Percentiles rank a stretch among this genome's conserved stretches.
Evolutionary conservation across 1,140 invertebrate species (phyloP).

Genomic region (Lerema accius): DNA sequence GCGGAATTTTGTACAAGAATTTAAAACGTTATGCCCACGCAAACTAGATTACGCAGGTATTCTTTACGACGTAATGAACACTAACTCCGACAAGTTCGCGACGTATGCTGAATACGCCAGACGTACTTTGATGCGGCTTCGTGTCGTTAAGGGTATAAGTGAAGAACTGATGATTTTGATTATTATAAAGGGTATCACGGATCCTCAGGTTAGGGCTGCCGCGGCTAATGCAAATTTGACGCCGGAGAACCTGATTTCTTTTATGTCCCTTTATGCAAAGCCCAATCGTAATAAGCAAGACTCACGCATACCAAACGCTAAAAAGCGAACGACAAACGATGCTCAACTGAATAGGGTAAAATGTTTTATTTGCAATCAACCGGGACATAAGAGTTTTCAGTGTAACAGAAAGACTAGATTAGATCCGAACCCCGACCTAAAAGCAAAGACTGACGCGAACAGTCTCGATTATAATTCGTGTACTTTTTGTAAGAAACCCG

Average conservation of each 20-base stretch:
- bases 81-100: constrained; percentile 32
- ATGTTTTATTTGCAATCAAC: no score
- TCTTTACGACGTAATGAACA: constrained; percentile 37
- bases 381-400: no score
- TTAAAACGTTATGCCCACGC: constrained; percentile 22
- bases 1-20: background rate
- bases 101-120: constrained; percentile 39
- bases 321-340: no score
- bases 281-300: no score
- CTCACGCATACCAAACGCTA: no score
- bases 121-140: constrained; percentile 30
- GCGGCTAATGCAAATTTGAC: constrained; percentile 34
- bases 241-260: no score
- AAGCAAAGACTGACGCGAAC: no score
- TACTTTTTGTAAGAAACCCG: constrained; percentile 35
- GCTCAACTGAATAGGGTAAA: no score
- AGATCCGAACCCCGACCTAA: no score
- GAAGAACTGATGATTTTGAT: constrained; percentile 38
- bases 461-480: constrained; percentile 2
- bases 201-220: constrained; percentile 29
- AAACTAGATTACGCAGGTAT: constrained; percentile 36
- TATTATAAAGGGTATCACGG: constrained; percentile 21
- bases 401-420: no score
- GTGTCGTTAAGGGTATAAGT: constrained; percentile 36
- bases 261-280: no score